phyloP scores from a whole-genome alignment of 2,797 vertebrate genomes.

The Poeciliopsis infans region DNA sequence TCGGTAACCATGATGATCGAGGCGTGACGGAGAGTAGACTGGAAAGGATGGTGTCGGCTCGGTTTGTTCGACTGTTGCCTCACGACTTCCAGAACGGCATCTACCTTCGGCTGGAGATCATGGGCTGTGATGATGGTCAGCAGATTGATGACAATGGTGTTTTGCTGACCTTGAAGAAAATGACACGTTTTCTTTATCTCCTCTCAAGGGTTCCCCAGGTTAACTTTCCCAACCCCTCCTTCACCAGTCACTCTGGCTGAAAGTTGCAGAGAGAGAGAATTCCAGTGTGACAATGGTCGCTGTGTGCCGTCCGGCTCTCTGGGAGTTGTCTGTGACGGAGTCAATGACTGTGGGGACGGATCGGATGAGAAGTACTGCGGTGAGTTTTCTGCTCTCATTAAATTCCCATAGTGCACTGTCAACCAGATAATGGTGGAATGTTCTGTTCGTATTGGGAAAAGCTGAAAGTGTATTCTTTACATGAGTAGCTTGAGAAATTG shows the following conservation, averaged over 20 bases:
- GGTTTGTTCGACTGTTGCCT: constrained; percentile 83
- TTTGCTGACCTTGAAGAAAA: neutral
- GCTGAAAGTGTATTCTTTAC: neutral
- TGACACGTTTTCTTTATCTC: neutral
- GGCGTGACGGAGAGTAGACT: constrained; percentile 73
- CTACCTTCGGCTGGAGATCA: constrained; percentile 84
- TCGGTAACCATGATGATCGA: constrained; percentile 74
- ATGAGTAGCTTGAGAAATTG: too few relatives aligned
- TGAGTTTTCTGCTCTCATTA: constrained; percentile 41
- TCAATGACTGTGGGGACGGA: constrained; percentile 79
- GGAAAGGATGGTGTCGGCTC: constrained; percentile 80
- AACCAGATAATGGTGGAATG: neutral
- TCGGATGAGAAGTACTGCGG: constrained; percentile 80
- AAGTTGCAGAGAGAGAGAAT: constrained; percentile 72
- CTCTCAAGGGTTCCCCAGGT: constrained; percentile 49
- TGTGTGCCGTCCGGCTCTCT: constrained; percentile 77
- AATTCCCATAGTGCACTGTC: neutral
- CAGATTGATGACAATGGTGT: neutral
- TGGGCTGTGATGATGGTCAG: constrained; percentile 85
- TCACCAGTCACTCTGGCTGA: constrained; percentile 17
- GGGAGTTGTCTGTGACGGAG: constrained; percentile 77
- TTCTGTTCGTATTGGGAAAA: neutral
- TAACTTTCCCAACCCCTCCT: constrained; percentile 48
- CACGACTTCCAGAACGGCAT: constrained; percentile 77
- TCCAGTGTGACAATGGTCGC: constrained; percentile 78